phyloP scores from a whole-genome alignment of 2,888 invertebrate species.

The Pantelozetes paolii region DNA sequence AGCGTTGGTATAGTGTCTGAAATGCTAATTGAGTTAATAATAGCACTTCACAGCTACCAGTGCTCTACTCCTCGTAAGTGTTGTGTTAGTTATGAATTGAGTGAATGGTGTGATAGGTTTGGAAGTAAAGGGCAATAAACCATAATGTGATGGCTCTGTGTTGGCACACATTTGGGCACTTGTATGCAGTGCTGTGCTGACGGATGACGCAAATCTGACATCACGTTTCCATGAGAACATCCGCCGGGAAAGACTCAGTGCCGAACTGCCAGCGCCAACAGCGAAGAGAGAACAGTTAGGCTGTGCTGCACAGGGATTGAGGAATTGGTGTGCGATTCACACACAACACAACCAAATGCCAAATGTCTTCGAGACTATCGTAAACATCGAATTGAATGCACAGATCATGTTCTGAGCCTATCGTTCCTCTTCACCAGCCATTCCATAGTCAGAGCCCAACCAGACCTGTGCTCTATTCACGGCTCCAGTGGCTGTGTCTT shows the following conservation, averaged over 20 bases:
- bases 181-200: not conserved
- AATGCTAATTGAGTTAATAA: not conserved
- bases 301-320: not conserved
- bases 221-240: constrained; percentile 20
- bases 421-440: not conserved
- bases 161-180: not conserved
- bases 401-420: not conserved
- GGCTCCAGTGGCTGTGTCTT: constrained; percentile 24
- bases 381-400: not conserved
- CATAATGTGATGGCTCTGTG: not conserved
- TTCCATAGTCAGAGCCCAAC: not conserved
- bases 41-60: too few relatives aligned
- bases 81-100: not conserved
- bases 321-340: constrained; percentile 24
- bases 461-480: not conserved
- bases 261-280: not conserved
- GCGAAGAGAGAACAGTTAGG: not conserved
- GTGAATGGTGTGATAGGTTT: not conserved
- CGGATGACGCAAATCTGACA: not conserved
- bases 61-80: not conserved
- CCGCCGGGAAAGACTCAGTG: constrained; percentile 30
- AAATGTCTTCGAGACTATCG: constrained; percentile 38
- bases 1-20: not conserved
- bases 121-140: constrained; percentile 1
- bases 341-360: constrained; percentile 43